A percentile compares a stretch with the other conserved stretches of the same genome.
Evolutionary conservation across 23 tunicate species (phyloP).

Genomic region (Halocynthia roretzi): DNA sequence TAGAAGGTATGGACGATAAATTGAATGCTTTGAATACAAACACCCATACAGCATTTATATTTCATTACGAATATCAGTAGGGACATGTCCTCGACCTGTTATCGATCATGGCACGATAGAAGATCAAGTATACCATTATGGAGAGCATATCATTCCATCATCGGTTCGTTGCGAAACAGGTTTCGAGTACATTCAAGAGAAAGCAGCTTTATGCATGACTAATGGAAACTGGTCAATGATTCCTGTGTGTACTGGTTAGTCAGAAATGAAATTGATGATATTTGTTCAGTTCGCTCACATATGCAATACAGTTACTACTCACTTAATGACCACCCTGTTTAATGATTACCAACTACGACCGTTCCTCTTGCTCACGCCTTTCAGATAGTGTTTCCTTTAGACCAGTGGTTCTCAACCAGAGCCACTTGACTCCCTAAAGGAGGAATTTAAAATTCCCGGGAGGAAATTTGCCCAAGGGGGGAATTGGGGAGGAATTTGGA

Average conservation of each 20-base stretch:
- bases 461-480: too few relatives aligned
- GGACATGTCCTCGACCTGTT: background rate
- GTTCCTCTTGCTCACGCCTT: too few relatives aligned
- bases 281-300: background rate
- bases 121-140: background rate
- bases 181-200: background rate
- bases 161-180: background rate
- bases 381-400: too few relatives aligned
- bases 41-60: background rate
- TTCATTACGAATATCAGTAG: background rate
- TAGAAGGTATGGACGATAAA: conserved; percentile 1
- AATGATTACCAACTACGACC: too few relatives aligned
- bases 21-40: too few relatives aligned
- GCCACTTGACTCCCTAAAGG: too few relatives aligned
- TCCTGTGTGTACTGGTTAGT: conserved; percentile 6
- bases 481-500: too few relatives aligned
- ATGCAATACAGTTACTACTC: too few relatives aligned
- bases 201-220: background rate
- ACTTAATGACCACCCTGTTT: too few relatives aligned
- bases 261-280: background rate
- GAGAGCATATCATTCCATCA: background rate
- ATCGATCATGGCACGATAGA: background rate
- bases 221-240: background rate
- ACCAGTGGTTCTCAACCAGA: too few relatives aligned
- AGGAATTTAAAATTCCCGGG: too few relatives aligned